These are phyloP conservation scores for Xyrichtys novacula DNA, from an alignment of 2,797 vertebrate genomes.

Conservation along the genomic window DNA sequence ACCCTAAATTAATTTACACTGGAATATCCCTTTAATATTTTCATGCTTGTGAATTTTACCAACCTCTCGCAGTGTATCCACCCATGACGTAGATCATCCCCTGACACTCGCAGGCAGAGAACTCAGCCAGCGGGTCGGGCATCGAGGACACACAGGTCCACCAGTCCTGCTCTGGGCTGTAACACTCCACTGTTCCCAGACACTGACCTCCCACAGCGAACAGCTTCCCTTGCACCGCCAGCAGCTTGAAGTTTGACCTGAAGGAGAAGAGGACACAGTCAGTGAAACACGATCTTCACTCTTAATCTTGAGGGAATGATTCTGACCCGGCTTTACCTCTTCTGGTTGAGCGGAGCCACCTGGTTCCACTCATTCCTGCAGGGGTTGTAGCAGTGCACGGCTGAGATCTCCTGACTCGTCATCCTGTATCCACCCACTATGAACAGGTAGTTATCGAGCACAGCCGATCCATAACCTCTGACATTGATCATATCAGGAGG, in stretches of 20 bases:
- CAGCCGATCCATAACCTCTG: slow-evolving; percentile 89
- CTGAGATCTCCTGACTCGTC: slow-evolving; percentile 94
- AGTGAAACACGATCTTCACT: not conserved
- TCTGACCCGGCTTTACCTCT: slow-evolving; percentile 83
- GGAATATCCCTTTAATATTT: not conserved
- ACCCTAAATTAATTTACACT: no score
- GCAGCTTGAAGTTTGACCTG: slow-evolving; percentile 96
- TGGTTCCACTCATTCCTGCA: slow-evolving; percentile 93
- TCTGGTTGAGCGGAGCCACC: slow-evolving; percentile 95
- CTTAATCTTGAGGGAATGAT: not conserved
- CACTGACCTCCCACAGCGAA: slow-evolving; percentile 95
- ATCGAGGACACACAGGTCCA: slow-evolving; percentile 95
- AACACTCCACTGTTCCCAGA: slow-evolving; percentile 94
- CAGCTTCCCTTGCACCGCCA: slow-evolving; percentile 91
- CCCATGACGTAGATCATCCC: slow-evolving; percentile 96
- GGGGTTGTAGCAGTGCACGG: slow-evolving; percentile 95
- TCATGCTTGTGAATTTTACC: slow-evolving; percentile 20
- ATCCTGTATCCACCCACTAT: slow-evolving; percentile 93
- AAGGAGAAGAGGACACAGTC: not conserved
- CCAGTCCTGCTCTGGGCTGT: slow-evolving; percentile 92
- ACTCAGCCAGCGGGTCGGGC: slow-evolving; percentile 93
- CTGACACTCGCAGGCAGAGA: slow-evolving; percentile 95
- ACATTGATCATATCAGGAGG: slow-evolving; percentile 92
- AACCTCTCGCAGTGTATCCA: slow-evolving; percentile 95
- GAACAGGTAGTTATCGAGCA: slow-evolving; percentile 96